Evolutionary conservation across 2,113 vertebrate species (phyloP), one percentile per base, ranked within the genome.

Genomic region (Nyctereutes procyonoides): DNA sequence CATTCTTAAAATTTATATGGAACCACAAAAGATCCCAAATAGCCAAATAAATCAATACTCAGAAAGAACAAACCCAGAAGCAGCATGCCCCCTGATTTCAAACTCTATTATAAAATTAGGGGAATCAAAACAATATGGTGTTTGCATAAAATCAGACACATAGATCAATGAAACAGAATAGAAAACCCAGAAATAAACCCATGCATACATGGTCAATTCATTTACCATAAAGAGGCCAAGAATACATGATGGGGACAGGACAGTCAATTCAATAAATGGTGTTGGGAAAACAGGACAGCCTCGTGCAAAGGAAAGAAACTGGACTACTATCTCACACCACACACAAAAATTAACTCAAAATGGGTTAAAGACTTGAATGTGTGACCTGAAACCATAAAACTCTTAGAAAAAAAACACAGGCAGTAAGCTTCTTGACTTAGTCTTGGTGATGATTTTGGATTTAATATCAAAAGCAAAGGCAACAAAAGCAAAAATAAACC

Each of bases 311-410:
- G 43, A 5, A 88, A 38, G 32, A 4, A 30, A 5, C 32, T 0
- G 43, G 48, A 12, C 22, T 32, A 3, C 9, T 8, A 0, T 5
- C 88, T 28, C 4, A 2, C 56, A 6, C 38, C 14, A 0, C 0
- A 19, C 2, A 12, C 56, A 19, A 32, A 63, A 60, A 22, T 32
- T 38, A 26, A 26, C 19, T 8, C 71, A 62, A 17, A 26, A 5
- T 11, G 15, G 88, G 19, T 4, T 19, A 5, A 53, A 53, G 74
- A 65, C 58, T 17, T 8, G 19, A 8, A 4, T 28, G 0, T 69
- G 32, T 24, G 63, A 51, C 12, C 13, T 0, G 24, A 43, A 16
- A 80, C 26, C 26, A 24, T 32, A 56, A 38, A 15, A 6, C 2
- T 2, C 32, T 62, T 14, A 24, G 48, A 38, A 58, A 51, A 51